phyloP scores from a whole-genome alignment of 2,888 invertebrate genomes.

The Globia sparganii region DNA sequence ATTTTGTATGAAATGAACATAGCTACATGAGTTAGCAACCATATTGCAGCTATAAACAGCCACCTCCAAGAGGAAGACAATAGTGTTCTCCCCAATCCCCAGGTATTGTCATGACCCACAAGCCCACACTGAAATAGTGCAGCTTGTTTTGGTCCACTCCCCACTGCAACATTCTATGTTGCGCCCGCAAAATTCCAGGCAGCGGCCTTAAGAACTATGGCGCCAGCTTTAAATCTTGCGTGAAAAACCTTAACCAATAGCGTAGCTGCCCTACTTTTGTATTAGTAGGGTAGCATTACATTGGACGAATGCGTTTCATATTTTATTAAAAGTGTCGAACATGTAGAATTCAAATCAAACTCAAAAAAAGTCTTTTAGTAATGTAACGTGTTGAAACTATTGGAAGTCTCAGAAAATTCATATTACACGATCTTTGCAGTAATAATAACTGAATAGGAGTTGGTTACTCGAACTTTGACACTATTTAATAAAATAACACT shows the following conservation, averaged over 20 bases:
- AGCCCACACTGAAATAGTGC: background rate
- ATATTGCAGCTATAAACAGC: background rate
- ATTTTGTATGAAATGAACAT: background rate
- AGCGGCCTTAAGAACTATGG: no score
- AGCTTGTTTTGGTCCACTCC: background rate
- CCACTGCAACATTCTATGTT: background rate
- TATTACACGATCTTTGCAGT: slow-evolving; percentile 66
- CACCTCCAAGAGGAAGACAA: background rate
- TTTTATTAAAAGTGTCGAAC: slow-evolving; percentile 2
- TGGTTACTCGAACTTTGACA: slow-evolving; percentile 81
- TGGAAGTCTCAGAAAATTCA: slow-evolving; percentile 60
- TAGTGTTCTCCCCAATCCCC: background rate
- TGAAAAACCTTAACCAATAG: background rate
- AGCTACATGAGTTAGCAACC: background rate
- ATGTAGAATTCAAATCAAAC: slow-evolving; percentile 13
- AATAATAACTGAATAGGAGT: slow-evolving; percentile 72
- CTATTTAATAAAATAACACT: slow-evolving; percentile 84
- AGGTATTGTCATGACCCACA: background rate
- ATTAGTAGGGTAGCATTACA: background rate
- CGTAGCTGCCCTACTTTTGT: background rate
- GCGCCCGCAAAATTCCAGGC: no score
- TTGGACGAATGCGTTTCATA: background rate
- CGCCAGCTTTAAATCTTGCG: background rate
- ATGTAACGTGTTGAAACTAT: slow-evolving; percentile 49
- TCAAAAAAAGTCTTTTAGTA: slow-evolving; percentile 29